Percentiles rank a stretch among this genome's conserved stretches.
These are phyloP conservation scores for Danio kyathit DNA, from an alignment of 2,797 vertebrate species.

Conservation along the genomic window DNA sequence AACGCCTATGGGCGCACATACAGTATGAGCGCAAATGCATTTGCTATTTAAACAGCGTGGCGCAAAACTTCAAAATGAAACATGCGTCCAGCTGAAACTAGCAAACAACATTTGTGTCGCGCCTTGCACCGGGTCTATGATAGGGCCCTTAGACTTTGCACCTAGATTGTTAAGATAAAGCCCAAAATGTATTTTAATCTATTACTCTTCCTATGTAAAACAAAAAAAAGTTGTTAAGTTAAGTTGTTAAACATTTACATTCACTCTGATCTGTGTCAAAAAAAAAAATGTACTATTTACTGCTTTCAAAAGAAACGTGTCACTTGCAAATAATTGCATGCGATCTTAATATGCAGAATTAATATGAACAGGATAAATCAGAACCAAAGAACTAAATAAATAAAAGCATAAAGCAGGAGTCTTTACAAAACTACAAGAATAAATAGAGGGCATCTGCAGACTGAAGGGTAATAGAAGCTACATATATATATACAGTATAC, in stretches of 20 bases:
- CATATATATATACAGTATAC: background rate
- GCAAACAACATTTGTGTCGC: no score
- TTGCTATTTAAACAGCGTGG: no score
- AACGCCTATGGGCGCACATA: no score
- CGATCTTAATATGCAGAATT: conserved; percentile 5
- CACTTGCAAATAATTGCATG: conserved; percentile 1
- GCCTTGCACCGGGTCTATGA: no score
- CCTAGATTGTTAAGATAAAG: no score
- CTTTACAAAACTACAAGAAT: background rate
- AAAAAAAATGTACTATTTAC: background rate
- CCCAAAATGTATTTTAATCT: no score
- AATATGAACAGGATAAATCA: conserved; percentile 13
- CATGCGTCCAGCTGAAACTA: no score
- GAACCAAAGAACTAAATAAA: background rate
- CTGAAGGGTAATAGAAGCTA: conserved; percentile 28
- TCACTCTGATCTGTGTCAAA: background rate
- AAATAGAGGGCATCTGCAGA: conserved; percentile 15
- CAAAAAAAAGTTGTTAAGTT: no score
- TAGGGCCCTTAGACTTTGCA: no score
- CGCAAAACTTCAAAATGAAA: no score
- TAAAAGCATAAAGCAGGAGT: background rate
- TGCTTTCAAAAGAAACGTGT: background rate
- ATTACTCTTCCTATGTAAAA: no score
- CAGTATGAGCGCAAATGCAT: no score
- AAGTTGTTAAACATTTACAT: background rate